Conservation (phyloP, 2,888 invertebrate species). For the Lasioglossum zephyrum region DNA sequence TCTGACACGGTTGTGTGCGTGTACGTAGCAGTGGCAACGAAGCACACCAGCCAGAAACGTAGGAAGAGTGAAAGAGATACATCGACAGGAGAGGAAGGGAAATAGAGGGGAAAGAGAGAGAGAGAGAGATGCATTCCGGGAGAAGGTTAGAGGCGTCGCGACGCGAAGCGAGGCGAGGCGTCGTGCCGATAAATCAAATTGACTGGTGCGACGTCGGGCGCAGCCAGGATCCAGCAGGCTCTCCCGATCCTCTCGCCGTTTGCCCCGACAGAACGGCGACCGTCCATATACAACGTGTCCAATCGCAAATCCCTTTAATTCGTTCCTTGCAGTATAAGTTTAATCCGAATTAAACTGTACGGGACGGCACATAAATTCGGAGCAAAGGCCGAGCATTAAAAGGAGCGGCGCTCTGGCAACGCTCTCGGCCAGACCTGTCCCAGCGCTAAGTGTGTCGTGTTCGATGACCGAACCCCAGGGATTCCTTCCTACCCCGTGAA, state of each 20-base stretch:
- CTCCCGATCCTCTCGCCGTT: slow-evolving; percentile 65
- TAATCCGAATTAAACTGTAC: slow-evolving; percentile 81
- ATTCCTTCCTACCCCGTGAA: slow-evolving; percentile 54
- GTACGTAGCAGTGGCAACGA: slow-evolving; percentile 8
- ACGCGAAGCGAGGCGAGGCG: slow-evolving; percentile 64
- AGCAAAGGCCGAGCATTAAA: slow-evolving; percentile 73
- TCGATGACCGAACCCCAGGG: slow-evolving; percentile 42
- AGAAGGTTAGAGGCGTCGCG: slow-evolving; percentile 63
- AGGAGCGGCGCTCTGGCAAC: slow-evolving; percentile 56
- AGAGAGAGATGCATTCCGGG: slow-evolving; percentile 49
- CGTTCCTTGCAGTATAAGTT: slow-evolving; percentile 81
- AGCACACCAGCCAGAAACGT: slow-evolving; percentile 11
- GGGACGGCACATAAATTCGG: slow-evolving; percentile 80
- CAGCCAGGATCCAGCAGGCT: slow-evolving; percentile 73
- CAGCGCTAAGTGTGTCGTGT: slow-evolving; percentile 57
- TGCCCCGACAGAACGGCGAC: slow-evolving; percentile 74
- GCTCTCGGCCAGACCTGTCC: slow-evolving; percentile 11
- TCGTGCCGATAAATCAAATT: slow-evolving; percentile 81
- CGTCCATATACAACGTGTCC: slow-evolving; percentile 80
- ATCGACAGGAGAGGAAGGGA: slow-evolving; percentile 24
- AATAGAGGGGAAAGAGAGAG: slow-evolving; percentile 10
- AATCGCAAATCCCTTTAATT: slow-evolving; percentile 83
- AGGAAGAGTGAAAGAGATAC: slow-evolving; percentile 4
- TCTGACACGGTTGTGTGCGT: slow-evolving; percentile 46
- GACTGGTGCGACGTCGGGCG: slow-evolving; percentile 79